Evolutionary conservation across 2,888 invertebrate species (phyloP).

Genomic region (Caenorhabditis sp.): DNA sequence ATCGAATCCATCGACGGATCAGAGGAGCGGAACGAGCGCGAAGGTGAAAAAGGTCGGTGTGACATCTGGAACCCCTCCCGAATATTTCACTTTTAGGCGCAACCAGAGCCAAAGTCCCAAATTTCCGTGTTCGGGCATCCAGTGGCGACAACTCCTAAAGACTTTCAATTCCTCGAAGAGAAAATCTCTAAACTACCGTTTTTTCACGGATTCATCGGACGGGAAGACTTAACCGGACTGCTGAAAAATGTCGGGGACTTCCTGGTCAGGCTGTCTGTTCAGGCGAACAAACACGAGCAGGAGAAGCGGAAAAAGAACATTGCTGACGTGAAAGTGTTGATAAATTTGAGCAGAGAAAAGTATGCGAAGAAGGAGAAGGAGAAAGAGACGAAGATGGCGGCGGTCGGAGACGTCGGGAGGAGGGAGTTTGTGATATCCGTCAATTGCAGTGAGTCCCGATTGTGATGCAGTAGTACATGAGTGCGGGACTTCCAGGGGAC

Average conservation of each 20-base stretch:
- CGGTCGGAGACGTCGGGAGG: constrained; percentile 13
- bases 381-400: constrained; percentile 1
- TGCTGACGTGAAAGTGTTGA: constrained; percentile 19
- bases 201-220: constrained; percentile 40
- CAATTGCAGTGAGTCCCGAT: constrained; percentile 12
- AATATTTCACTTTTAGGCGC: no score
- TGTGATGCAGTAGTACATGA: not conserved
- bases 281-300: constrained; percentile 30
- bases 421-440: constrained; percentile 39
- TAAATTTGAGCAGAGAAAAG: not conserved
- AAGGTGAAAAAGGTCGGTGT: no score
- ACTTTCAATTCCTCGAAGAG: constrained; percentile 24
- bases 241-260: constrained; percentile 30
- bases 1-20: no score
- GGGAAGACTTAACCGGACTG: constrained; percentile 20
- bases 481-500: constrained; percentile 15
- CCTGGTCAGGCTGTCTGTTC: constrained; percentile 37
- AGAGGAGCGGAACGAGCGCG: no score
- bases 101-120: no score
- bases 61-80: no score
- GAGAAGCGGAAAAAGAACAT: constrained; percentile 32
- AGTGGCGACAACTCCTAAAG: no score
- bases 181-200: constrained; percentile 12
- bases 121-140: no score
- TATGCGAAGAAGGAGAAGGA: not conserved